These are phyloP conservation scores for Cyaniris semiargus DNA, from an alignment of 2,888 invertebrate genomes.

Conservation along the genomic window DNA sequence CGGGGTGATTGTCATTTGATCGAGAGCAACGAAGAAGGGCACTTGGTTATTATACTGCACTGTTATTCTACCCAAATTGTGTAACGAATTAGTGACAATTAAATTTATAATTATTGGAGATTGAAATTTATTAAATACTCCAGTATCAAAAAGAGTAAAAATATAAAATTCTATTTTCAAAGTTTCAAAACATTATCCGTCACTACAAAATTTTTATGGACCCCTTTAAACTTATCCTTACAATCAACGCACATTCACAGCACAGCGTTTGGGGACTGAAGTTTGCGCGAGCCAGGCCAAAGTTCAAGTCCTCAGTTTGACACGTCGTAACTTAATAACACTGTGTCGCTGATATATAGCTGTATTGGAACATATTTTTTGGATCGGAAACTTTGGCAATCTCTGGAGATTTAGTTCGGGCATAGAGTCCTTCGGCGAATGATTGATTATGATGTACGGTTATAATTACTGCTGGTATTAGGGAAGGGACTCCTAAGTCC, in stretches of 20 bases:
- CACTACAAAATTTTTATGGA: slow-evolving; percentile 37
- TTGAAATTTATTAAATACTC: neutral
- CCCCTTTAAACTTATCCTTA: slow-evolving; percentile 44
- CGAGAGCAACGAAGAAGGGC: too few relatives aligned
- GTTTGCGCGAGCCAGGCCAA: slow-evolving; percentile 52
- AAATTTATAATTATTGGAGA: too few relatives aligned
- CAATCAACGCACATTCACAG: slow-evolving; percentile 71
- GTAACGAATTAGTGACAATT: too few relatives aligned
- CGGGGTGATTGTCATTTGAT: too few relatives aligned
- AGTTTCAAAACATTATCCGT: neutral
- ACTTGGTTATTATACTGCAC: too few relatives aligned
- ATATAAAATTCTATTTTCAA: neutral
- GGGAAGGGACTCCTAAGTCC: neutral
- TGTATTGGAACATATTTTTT: slow-evolving; percentile 25
- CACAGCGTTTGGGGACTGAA: slow-evolving; percentile 53
- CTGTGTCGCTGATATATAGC: slow-evolving; percentile 37
- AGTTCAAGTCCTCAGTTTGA: slow-evolving; percentile 62
- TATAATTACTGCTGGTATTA: neutral
- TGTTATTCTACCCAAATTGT: too few relatives aligned
- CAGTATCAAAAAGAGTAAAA: neutral
- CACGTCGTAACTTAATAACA: slow-evolving; percentile 62
- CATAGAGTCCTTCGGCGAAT: neutral
- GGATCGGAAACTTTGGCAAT: slow-evolving; percentile 10
- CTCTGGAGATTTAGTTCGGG: slow-evolving; percentile 11
- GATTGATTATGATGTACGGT: slow-evolving; percentile 15